A percentile compares a stretch with the other conserved stretches of the same genome.
Conservation (phyloP, 2,113 vertebrate genomes). For the Cyphomyrus plagiostoma region DNA sequence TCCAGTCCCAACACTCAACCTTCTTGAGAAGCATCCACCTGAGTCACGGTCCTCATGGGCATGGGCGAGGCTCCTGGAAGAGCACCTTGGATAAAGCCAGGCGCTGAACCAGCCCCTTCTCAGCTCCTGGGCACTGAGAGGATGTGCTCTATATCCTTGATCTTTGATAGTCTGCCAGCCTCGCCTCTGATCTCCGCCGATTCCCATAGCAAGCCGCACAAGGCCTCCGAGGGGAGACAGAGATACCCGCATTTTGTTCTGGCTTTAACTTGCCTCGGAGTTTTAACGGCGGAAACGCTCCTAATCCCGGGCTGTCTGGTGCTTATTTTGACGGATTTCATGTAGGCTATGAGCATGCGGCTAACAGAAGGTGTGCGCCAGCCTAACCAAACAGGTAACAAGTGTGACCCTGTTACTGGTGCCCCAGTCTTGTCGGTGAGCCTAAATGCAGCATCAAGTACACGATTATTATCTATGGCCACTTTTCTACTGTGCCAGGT, state of each 20-base stretch:
- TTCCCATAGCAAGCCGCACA: neutral
- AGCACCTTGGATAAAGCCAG: constrained; percentile 24
- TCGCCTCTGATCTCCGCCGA: constrained; percentile 21
- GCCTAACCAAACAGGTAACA: neutral
- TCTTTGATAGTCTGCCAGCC: constrained; percentile 34
- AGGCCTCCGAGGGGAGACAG: neutral
- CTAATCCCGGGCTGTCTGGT: constrained; percentile 19
- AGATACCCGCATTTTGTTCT: constrained; percentile 18
- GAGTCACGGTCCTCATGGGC: neutral
- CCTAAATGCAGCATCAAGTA: neutral
- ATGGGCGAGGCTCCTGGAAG: constrained; percentile 20
- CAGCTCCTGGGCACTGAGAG: neutral
- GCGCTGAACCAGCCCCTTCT: neutral
- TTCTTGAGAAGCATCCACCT: neutral
- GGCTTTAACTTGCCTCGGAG: constrained; percentile 29
- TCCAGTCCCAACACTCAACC: neutral
- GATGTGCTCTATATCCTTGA: constrained; percentile 27
- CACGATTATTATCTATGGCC: neutral
- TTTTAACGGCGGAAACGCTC: constrained; percentile 33
- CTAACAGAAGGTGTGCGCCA: neutral
- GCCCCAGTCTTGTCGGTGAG: neutral
- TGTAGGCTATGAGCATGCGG: constrained; percentile 27
- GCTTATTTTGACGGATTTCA: constrained; percentile 20
- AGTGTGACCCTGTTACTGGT: neutral
- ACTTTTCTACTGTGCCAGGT: neutral